Conservation (phyloP, 23 tunicate genomes). For the Styela plicata region DNA sequence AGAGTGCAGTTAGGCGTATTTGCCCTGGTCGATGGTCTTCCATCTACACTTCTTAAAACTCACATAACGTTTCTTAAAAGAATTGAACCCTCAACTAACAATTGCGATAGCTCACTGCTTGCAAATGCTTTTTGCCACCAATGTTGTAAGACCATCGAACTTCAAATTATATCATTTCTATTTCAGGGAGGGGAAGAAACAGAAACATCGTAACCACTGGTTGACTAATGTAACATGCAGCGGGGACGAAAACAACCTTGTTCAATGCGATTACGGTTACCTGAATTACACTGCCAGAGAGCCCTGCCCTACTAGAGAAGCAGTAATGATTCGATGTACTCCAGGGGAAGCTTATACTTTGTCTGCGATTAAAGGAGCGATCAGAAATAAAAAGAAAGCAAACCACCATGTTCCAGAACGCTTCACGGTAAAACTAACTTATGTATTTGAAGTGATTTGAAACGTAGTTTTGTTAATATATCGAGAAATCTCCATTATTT, state of each 20-base stretch:
- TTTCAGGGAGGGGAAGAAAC: background rate
- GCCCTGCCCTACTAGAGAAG: conserved; percentile 34
- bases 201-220: conserved; percentile 26
- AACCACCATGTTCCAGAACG: conserved; percentile 11
- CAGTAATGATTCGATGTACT: conserved; percentile 22
- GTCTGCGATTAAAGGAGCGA: conserved; percentile 7
- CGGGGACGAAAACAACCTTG: conserved; percentile 56
- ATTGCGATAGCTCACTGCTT: too few relatives aligned
- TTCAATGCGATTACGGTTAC: conserved; percentile 33
- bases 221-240: conserved; percentile 67
- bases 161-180: background rate
- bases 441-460: too few relatives aligned
- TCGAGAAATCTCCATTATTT: too few relatives aligned
- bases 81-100: too few relatives aligned
- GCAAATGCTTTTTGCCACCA: too few relatives aligned
- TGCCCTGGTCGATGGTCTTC: too few relatives aligned
- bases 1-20: too few relatives aligned
- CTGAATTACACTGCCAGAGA: conserved; percentile 16
- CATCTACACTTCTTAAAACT: too few relatives aligned
- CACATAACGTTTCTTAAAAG: too few relatives aligned
- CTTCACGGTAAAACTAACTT: conserved; percentile 6
- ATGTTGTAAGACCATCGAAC: too few relatives aligned
- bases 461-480: too few relatives aligned
- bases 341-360: conserved; percentile 5
- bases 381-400: conserved; percentile 15